Base-by-base conservation (phyloP, 2,888 invertebrate species). In the Pyrrhia umbra region DNA sequence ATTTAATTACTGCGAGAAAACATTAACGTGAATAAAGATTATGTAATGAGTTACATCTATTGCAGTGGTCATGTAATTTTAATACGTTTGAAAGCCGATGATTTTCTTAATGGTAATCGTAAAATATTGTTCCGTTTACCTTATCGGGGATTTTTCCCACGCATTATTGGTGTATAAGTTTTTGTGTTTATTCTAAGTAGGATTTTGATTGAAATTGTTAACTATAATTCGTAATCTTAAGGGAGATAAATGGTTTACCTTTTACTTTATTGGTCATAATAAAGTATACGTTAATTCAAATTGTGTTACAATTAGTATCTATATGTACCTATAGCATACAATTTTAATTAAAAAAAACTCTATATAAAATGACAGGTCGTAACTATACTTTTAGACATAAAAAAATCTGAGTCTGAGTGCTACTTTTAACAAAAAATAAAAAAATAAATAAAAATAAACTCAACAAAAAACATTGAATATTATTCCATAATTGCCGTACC, bases 1-100 rank as follows among this genome's bases (percentile, higher is more conserved):
- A 75, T 77, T 86, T 85, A 85, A 85, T 87, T 85, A 80, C 69
- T 72, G 78, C 71, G 40, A 75, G 50, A 76, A 65, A 75, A 72
- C 65, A 74, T 79, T 74, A 74, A 71, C 51, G 56, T 64, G 49
- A 69, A 72, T 80, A 75, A 81, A 79, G 75, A 74, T 79, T 47
- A 43, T 47, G 25, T 62, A 60, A 79, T 21, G 56, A 61, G 59
- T 37, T 61, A 55, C 25, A 62, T 18, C 52, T 75, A 68, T 47
- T 50, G 51, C 15, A 2, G 10, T 8, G 49, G 13, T 16, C 39
- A 52, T 73, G 51, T 67, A 34, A 62, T 57, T 74, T 75, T 75
- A 75, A 30, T 49, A 23, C 25, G 21, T 40, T 49, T 45, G 45
- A 49, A 45, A 16, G 9, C 27, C 18, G 23, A 69, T 49, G 45